These are phyloP conservation scores for Cyrtorhinus lividipennis DNA, from an alignment of 1,140 invertebrate genomes.

Conservation along the genomic window DNA sequence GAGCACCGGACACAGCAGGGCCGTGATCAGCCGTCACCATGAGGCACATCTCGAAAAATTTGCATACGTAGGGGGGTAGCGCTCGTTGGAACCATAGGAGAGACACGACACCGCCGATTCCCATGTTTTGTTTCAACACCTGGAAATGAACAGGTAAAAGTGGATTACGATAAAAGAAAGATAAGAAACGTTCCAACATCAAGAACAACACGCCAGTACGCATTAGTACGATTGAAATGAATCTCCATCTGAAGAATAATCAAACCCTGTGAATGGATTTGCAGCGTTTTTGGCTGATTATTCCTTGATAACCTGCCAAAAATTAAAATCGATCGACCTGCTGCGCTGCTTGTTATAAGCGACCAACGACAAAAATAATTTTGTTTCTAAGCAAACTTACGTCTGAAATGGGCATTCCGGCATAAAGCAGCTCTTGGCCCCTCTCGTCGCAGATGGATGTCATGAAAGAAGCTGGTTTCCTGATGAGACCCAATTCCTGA, in stretches of 20 bases:
- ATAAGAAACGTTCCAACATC: not conserved
- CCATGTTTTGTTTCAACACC: slow-evolving; percentile 70
- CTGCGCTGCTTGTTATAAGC: too few relatives aligned
- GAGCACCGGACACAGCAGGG: slow-evolving; percentile 95
- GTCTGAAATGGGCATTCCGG: slow-evolving; percentile 96
- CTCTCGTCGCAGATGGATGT: slow-evolving; percentile 98
- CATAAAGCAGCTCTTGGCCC: slow-evolving; percentile 94
- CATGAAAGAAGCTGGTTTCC: slow-evolving; percentile 99
- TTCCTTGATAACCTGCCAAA: too few relatives aligned
- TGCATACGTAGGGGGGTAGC: slow-evolving; percentile 82
- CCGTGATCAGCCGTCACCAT: slow-evolving; percentile 99
- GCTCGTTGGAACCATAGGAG: slow-evolving; percentile 97
- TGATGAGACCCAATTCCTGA: slow-evolving; percentile 89
- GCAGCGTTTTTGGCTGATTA: too few relatives aligned
- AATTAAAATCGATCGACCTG: too few relatives aligned
- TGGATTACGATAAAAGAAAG: too few relatives aligned
- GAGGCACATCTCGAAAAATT: slow-evolving; percentile 98
- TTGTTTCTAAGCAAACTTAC: too few relatives aligned
- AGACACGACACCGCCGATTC: slow-evolving; percentile 94
- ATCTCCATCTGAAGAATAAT: too few relatives aligned
- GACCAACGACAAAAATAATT: too few relatives aligned
- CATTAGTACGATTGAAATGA: too few relatives aligned
- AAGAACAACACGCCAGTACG: not conserved
- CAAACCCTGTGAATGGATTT: too few relatives aligned
- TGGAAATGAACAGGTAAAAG: slow-evolving; percentile 20